These are phyloP conservation scores for Lasiurus borealis DNA, from an alignment of 2,113 vertebrate genomes.

Conservation along the genomic window DNA sequence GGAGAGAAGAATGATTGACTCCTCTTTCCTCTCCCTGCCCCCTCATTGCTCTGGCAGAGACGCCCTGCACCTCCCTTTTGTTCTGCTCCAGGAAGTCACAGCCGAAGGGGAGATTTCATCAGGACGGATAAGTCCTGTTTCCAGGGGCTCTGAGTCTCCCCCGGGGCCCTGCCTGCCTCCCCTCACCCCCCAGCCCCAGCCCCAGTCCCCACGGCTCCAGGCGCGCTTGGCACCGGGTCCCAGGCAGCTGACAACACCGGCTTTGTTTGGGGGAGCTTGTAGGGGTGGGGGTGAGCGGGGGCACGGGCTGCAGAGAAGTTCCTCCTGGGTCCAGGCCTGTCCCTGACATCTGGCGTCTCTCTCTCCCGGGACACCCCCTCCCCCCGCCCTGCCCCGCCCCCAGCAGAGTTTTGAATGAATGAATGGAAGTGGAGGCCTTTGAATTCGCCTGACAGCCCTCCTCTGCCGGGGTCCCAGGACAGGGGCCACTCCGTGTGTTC, in stretches of 20 bases:
- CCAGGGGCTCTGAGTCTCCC: neutral
- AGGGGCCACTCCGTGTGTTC: neutral
- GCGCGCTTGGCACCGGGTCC: accelerated
- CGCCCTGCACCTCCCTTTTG: slow-evolving; percentile 58
- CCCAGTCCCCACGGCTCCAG: neutral
- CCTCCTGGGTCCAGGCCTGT: neutral
- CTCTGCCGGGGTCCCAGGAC: neutral
- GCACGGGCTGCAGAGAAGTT: neutral
- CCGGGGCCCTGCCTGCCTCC: accelerated
- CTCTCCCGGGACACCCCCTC: neutral
- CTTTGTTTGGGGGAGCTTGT: neutral
- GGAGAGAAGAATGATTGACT: slow-evolving; percentile 64
- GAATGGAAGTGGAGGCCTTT: neutral
- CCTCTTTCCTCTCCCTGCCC: slow-evolving; percentile 67
- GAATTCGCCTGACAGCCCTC: neutral
- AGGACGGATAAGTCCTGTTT: neutral
- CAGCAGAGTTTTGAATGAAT: neutral
- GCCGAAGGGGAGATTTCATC: neutral
- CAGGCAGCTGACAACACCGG: neutral
- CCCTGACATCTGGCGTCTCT: neutral
- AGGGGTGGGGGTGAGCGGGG: neutral
- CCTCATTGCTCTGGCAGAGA: slow-evolving; percentile 51
- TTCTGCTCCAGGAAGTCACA: slow-evolving; percentile 58
- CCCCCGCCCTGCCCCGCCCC: no score
- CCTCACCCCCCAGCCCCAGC: neutral